Evolutionary conservation across 2,888 invertebrate species (phyloP), one percentile per base, ranked within the genome.

Genomic region (Zele albiditarsus): DNA sequence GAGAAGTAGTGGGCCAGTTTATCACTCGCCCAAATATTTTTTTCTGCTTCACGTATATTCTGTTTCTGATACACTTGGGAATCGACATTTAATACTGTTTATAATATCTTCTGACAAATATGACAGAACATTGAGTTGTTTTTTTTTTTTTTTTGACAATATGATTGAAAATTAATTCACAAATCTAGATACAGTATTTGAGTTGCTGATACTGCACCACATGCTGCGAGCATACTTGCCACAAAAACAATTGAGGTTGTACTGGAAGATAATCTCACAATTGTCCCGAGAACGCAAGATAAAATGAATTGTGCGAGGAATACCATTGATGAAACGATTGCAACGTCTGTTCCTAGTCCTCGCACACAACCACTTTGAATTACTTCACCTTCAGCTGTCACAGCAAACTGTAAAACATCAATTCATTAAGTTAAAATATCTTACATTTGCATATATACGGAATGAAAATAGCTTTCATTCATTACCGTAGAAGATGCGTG

Each of bases 321-420:
- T 3, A 97, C 98, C 95, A 98, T 98, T 86, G 96, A 96, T 86
- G 97, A 96, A 49, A 98, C 95, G 71, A 98, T 94, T 0, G 98
- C 98, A 0, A 98, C 94, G 88, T 98, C 98, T 0, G 98, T 98
- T 8, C 98, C 98, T 71, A 98, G 91, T 5, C 98, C 98, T 12
- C 98, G 93, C n/a, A 94, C 91, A 74, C 93, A 92, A 0, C 92
- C 92, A 66, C 92, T 91, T 75, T 91, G 86, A 80, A 91, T 91
- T 6, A 91, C 90, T 79, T 91, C 90, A 1, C 93, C 93, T 31
- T 91, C 91, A 53, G 87, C 85, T 49, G 91, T 91, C 31, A 92
- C 85, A 83, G 92, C 93, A 86, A 94, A 94, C 94, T 94, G 82
- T 75, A 90, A 88, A 31, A 8, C 63, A 63, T 42, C 53, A 60